Evolutionary conservation across 2,888 invertebrate species (phyloP), one percentile per base, ranked within the genome.

Genomic region (Bellardia pandia): DNA sequence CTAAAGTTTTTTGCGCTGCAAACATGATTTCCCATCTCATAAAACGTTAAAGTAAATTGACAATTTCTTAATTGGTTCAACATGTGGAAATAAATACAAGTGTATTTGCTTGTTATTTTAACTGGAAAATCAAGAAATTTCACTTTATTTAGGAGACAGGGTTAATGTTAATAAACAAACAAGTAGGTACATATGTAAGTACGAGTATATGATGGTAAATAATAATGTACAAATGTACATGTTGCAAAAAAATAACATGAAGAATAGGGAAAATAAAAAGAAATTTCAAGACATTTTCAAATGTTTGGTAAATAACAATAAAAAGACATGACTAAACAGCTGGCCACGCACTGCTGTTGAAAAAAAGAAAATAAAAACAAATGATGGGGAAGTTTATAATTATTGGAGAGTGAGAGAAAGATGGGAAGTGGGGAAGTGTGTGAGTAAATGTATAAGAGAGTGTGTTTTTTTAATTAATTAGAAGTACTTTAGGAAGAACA

Each of bases 51-150:
- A 23, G 23, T 23, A 23, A 8, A 51, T 40, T 51, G 62, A 51
- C 37, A 76, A 64, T 53, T 76, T 76, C 14, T 40, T 14, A 64
- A 53, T 75, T 56, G 16, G 14, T 48, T 48, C 13, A 58, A 64
- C n/a, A 14, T 37, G 14, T n/a, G 33, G 42, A 51, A 23, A 75
- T 40, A 56, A 16, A 11, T 5, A 51, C 58, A 75, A 48, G 5
- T 9, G 9, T 74, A 60, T 30, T 14, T 51, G 48, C 37, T 51
- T 14, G 40, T 64, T 66, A 40, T 53, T 53, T 64, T 1, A 72
- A 72, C 62, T 42, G 53, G 83, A 77, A 77, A 71, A 72, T 72
- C 84, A 74, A 75, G 53, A 79, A 75, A 79, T 85, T 85, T 85
- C 69, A 85, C 69, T 75, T 85, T 69, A 85, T 75, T 79, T 75